A percentile compares a stretch with the other conserved stretches of the same genome.
These are phyloP conservation scores for Acestrorhynchus altus DNA, from an alignment of 2,797 vertebrate genomes.

Conservation along the genomic window DNA sequence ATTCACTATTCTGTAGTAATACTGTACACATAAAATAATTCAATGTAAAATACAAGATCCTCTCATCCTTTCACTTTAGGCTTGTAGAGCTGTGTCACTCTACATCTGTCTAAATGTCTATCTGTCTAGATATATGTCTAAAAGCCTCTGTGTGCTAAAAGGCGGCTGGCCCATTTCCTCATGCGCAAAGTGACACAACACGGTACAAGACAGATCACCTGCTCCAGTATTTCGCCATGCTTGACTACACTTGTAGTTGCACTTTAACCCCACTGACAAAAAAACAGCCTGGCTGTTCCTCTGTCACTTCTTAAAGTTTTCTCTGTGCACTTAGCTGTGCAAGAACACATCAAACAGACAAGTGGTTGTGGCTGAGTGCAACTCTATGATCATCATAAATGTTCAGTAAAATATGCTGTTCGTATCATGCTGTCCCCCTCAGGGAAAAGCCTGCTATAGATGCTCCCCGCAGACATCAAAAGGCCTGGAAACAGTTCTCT, in stretches of 20 bases:
- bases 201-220: neutral
- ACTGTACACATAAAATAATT: no score
- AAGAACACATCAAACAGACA: constrained; percentile 36
- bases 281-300: constrained; percentile 4
- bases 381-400: constrained; percentile 48
- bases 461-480: constrained; percentile 40
- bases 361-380: constrained; percentile 8
- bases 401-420: constrained; percentile 44
- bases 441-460: constrained; percentile 29
- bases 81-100: neutral
- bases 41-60: no score
- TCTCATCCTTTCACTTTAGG: neutral
- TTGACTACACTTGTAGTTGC: constrained; percentile 17
- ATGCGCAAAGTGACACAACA: constrained; percentile 17
- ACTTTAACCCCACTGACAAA: constrained; percentile 19
- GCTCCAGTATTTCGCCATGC: neutral
- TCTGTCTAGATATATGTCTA: no score
- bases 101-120: no score
- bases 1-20: no score
- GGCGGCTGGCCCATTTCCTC: constrained; percentile 1
- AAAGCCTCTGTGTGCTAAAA: constrained; percentile 19
- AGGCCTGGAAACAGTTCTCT: constrained; percentile 34
- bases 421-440: constrained; percentile 1
- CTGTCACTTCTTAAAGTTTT: constrained; percentile 9
- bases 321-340: neutral